A percentile compares a stretch with the other conserved stretches of the same genome.
phyloP scores from a whole-genome alignment of 2,797 vertebrate species.

The Characodon lateralis region DNA sequence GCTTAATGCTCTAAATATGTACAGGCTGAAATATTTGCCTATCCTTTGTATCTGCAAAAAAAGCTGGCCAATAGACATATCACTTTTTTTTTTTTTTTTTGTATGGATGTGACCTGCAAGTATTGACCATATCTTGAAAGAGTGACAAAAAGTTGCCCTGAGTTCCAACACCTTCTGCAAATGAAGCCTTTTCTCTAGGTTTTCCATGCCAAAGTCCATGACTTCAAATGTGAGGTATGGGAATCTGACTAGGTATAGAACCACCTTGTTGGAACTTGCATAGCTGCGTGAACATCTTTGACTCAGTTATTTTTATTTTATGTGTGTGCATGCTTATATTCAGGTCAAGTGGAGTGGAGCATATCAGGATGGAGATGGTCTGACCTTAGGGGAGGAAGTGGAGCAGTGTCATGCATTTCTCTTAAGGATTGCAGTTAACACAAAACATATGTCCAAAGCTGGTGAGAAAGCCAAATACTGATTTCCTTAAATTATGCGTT shows the following conservation, averaged over 20 bases:
- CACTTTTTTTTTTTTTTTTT: conserved; percentile 32
- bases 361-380: background rate
- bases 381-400: conserved; percentile 5
- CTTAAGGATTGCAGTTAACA: background rate
- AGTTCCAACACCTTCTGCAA: conserved; percentile 7
- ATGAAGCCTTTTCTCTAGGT: conserved; percentile 17
- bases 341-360: background rate
- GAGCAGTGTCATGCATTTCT: conserved; percentile 1
- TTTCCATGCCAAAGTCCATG: too few species aligned
- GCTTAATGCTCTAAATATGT: conserved; percentile 32
- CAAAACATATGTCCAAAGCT: conserved; percentile 10
- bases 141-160: conserved; percentile 18
- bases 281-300: background rate
- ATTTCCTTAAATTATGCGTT: too few species aligned
- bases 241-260: background rate
- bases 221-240: background rate
- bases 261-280: background rate
- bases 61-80: conserved; percentile 4
- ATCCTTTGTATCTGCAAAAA: conserved; percentile 28
- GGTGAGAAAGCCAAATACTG: background rate
- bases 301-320: background rate
- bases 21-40: conserved; percentile 30
- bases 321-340: background rate
- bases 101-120: too few species aligned
- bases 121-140: too few species aligned